A percentile compares a stretch with the other conserved stretches of the same genome.
phyloP scores from a whole-genome alignment of 2,113 vertebrate genomes.

The Donacobius atricapilla region DNA sequence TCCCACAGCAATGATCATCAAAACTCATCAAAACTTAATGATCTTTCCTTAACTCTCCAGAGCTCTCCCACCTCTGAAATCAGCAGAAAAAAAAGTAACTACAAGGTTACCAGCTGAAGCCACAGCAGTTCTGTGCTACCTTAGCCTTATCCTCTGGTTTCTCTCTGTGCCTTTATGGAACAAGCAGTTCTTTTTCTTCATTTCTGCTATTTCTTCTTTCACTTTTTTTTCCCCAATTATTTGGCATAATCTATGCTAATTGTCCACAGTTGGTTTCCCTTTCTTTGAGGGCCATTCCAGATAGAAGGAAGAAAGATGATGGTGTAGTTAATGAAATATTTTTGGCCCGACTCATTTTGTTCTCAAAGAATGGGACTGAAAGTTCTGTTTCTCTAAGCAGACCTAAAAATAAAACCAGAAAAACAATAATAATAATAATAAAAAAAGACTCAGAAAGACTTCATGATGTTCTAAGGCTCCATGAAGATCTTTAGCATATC shows the following conservation, averaged over 20 bases:
- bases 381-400: not conserved
- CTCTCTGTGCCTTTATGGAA: not conserved
- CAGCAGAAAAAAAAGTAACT: not conserved
- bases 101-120: not conserved
- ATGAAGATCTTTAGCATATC: not conserved
- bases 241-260: conserved; percentile 6
- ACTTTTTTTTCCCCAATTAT: not conserved
- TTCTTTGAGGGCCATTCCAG: not conserved
- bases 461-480: not conserved
- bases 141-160: not conserved
- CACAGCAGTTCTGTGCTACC: not conserved
- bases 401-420: conserved; percentile 2
- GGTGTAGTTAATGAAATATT: not conserved
- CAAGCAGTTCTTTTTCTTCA: not conserved
- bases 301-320: conserved; percentile 5
- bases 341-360: not conserved
- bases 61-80: not conserved
- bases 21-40: not conserved
- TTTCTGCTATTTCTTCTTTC: not conserved
- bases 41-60: not conserved
- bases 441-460: not conserved
- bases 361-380: conserved; percentile 1
- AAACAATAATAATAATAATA: not conserved
- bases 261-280: not conserved
- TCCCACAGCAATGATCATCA: not conserved